Conservation (phyloP, 2,797 vertebrate species). For the Antennarius maculatus region DNA sequence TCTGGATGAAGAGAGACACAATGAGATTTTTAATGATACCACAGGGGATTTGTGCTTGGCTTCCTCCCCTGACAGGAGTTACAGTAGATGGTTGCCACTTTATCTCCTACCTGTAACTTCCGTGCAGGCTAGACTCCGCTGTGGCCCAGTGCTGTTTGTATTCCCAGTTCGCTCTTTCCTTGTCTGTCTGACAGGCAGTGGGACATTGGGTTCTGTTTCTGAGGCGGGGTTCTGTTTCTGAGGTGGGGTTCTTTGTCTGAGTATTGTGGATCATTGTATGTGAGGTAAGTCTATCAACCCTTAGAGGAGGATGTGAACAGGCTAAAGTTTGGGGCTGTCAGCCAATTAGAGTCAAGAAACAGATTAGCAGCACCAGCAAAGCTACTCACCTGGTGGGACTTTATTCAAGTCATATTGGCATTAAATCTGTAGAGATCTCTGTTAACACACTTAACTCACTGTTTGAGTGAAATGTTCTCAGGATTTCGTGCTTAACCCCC, state of each 20-base stretch:
- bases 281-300: conserved; percentile 60
- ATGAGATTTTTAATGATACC: conserved; percentile 68
- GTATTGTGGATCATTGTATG: conserved; percentile 65
- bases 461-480: conserved; percentile 23
- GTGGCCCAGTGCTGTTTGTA: not conserved
- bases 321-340: conserved; percentile 38
- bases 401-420: conserved; percentile 19
- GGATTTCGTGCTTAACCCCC: conserved; percentile 45
- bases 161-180: not conserved
- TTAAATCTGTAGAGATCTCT: not conserved
- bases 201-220: not conserved
- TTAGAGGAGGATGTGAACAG: conserved; percentile 26
- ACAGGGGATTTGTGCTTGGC: conserved; percentile 50
- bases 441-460: conserved; percentile 4
- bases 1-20: conserved; percentile 48
- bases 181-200: not conserved
- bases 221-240: conserved; percentile 37
- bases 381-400: conserved; percentile 44
- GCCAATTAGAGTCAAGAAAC: conserved; percentile 59
- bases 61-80: conserved; percentile 51
- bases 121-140: conserved; percentile 19
- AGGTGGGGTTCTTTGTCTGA: conserved; percentile 56
- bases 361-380: conserved; percentile 63
- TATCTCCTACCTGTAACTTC: conserved; percentile 41
- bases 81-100: conserved; percentile 41